Base-by-base conservation (phyloP, 2,797 vertebrate species). In the Peromyscus melanophrys region DNA sequence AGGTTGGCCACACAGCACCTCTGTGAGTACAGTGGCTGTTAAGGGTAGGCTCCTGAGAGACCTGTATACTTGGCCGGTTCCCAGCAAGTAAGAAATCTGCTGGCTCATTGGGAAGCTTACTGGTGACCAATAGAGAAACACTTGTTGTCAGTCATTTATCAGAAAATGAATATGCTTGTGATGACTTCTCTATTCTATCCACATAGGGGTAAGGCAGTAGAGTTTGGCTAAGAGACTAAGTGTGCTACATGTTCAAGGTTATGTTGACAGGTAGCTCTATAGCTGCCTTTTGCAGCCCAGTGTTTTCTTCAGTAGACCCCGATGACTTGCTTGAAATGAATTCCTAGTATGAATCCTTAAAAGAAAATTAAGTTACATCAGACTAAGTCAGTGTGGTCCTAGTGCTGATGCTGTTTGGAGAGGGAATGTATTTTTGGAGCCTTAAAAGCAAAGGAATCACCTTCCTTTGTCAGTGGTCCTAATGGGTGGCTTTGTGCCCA, bases 101-200 rank as follows among this genome's bases (percentile, higher is more conserved):
- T 49, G 88, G 43, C 75, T 89, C 90, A 59, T 87, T 17, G 12
- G 43, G 81, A 95, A 59, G 21, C 67, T 63, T 61, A 84, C 57
- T n/a, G 19, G 46, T 89, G 81, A 76, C 43, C 78, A 83, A 21
- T 27, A 31, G 63, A 77, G 73, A 73, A 52, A 25, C 29, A 43
- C 78, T 94, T 71, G 55, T 83, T 95, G 40, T 55, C 57, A 71
- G 81, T n/a, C 71, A 61, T 65, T 96, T 73, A 83, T 67, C 73
- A 82, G 73, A 63, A 84, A 95, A 25, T 89, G 92, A 85, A 25
- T 92, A 43, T 73, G 4, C 61, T 96, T 94, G 49, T 59, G 34
- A 52, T 93, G 76, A 49, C n/a, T 85, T 94, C 77, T 40, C n/a
- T 69, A 5, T 75, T 94, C 65, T 87, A 43, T 76, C 81, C 55